Base-by-base conservation (phyloP, 2,113 vertebrate genomes). In the Seriola quinqueradiata region DNA sequence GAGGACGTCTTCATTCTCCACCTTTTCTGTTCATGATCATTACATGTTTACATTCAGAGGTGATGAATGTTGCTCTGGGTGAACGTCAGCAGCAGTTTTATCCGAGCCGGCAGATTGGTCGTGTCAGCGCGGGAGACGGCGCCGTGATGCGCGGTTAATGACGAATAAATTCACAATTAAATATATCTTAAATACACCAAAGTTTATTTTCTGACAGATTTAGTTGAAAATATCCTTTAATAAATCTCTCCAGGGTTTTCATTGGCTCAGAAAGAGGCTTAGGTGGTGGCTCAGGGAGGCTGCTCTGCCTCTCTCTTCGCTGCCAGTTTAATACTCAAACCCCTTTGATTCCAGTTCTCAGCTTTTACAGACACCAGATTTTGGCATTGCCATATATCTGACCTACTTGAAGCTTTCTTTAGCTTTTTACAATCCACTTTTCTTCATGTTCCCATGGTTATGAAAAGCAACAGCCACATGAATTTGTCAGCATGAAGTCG, bases 381-480 rank as follows among this genome's bases (percentile, higher is more conserved):
- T 83, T 85, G 79, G 76, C 74, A 48, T 50, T 25, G 57, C 68
- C 73, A 82, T 54, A 70, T 77, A 81, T 66, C 74, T 86, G 86
- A 90, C 86, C 90, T 77, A 87, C 71, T 91, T 89, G 67, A 85
- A 55, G 61, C 71, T 38, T 77, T 75, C 64, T 75, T 78, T 40
- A 59, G 54, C 61, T 71, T 78, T 75, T 71, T 70, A 42, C 75
- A 82, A 87, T 85, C 61, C 61, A 23, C 38, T 75, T 79, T 79
- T 77, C 69, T 50, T 58, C 46, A 55, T 79, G 79, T 85, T 75
- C 77, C 65, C 64, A 63, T 79, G 78, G 72, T 59, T 59, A 63
- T 82, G 77, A 85, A 81, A 87, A 70, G 64, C 55, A 82, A 25
- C 3, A 4, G 21, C 40, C 48, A 67, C 52, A 77, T 79, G 7